Evolutionary conservation across 2,888 invertebrate genomes (phyloP), one percentile per base, ranked within the genome.

Genomic region (Gonocerus acuteangulatus): DNA sequence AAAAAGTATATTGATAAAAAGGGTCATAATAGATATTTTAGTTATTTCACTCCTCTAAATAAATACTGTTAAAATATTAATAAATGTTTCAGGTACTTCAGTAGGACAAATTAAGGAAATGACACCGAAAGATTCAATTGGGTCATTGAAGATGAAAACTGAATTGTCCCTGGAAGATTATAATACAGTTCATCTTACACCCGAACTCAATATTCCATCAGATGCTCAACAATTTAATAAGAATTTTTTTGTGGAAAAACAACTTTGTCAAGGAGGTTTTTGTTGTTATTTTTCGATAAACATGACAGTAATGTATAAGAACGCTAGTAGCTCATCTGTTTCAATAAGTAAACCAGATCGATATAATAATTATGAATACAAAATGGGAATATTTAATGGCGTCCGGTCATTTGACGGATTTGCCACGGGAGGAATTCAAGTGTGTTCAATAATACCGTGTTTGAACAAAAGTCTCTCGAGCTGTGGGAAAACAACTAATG

Each of bases 371-470:
- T 36, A 61, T 48, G 49, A 57, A 15, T 63, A 63, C 60, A 56
- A 60, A 23, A 27, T 61, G 39, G 57, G 42, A 11, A 36, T 58
- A 2, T 61, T 61, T 32, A 49, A 63, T 42, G 63, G 63, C 3
- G 58, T 61, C 2, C 44, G 63, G 11, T 13, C 34, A 15, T 63
- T 61, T 36, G 49, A 51, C 39, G 49, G 57, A 2, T 23, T 48
- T 16, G 58, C 34, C 15, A 19, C 48, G 1, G 61, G 58, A 13
- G 63, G 63, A 2, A n/a, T 65, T 11, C 65, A 65, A 49, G 44
- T 34, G 18, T 65, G 65, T 19, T 48, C 58, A 1, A 47, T 65
- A 2, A 61, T 65, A 7, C 48, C 62, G 1, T 65, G 65, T 44
- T 21, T 61, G 13, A 54, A 65, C 27, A 2, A 48, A 7, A 34